These are phyloP conservation scores for Poecilia picta DNA, from an alignment of 2,797 vertebrate genomes.

Conservation along the genomic window DNA sequence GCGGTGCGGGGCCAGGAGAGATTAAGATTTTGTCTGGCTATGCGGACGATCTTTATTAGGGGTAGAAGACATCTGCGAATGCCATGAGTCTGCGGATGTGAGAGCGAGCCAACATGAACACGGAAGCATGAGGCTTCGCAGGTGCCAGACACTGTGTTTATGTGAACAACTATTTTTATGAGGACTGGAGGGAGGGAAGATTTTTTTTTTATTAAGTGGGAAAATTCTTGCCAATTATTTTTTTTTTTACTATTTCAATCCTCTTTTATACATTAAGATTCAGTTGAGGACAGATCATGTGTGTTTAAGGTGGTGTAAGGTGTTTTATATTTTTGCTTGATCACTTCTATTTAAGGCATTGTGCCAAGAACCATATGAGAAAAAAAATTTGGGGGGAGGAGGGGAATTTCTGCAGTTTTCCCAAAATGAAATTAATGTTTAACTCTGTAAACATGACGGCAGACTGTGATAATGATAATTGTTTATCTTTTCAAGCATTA, in stretches of 20 bases:
- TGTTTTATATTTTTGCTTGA: not conserved
- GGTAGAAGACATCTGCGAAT: slow-evolving; percentile 64
- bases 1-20: slow-evolving; percentile 33
- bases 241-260: not conserved
- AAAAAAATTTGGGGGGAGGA: no score
- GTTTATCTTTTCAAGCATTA: slow-evolving; percentile 2
- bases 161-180: slow-evolving; percentile 6
- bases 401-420: slow-evolving; percentile 13
- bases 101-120: slow-evolving; percentile 54
- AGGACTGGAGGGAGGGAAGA: not conserved
- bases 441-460: slow-evolving; percentile 1
- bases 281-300: not conserved
- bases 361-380: not conserved
- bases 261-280: not conserved
- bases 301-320: not conserved
- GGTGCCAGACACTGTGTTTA: slow-evolving; percentile 40
- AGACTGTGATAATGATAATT: not conserved
- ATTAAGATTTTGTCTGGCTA: slow-evolving; percentile 33
- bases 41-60: slow-evolving; percentile 34
- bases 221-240: not conserved
- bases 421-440: not conserved
- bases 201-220: not conserved
- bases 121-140: slow-evolving; percentile 46
- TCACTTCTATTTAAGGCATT: not conserved
- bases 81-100: slow-evolving; percentile 57